Base-by-base conservation (phyloP, 2,113 vertebrate species). In the Salvelinus namaycush region DNA sequence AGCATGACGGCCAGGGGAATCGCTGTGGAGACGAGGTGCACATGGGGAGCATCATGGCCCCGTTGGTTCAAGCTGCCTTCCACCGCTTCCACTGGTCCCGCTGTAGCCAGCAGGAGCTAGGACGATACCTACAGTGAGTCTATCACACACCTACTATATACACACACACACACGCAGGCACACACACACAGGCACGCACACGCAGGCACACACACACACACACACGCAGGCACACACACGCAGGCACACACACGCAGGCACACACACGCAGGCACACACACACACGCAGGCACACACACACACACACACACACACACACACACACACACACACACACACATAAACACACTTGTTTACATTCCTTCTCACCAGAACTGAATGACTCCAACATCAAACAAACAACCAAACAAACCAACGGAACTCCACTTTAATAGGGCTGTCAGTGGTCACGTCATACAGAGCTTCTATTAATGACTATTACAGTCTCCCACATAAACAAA, bases 21-120 rank as follows among this genome's bases (percentile, higher is more conserved):
- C 95, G 96, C 76, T 99, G 98, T 0, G 98, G 96, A 3, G 98
- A 99, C 0, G 98, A 99, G 92, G 97, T 99, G 34, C 94, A 95
- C 57, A 94, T 98, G 94, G 98, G 98, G 79, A 99, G 98, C 92
- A 99, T 99, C 92, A 99, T 99, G 98, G 98, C 98, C 1, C 98
- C 98, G 0, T 92, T 99, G 62, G 98, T 99, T 77, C 98, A 99
- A 80, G 98, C 98, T 0, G 97, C 98, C 3, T 99, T 99, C 88
- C 98, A 99, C 80, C 97, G 97, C 76, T 99, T 99, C 91, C 97
- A 98, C 85, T 99, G 98, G 98, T 98, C 97, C 80, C 95, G 95
- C 76, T 99, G 98, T 92, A 99, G 98, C 93, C 97, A 97, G 87
- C 96, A 99, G 85, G 98, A 99, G 90, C 94, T 99, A 72, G 93